Conservation (phyloP, 2,113 vertebrate species). For the Phycodurus eques region DNA sequence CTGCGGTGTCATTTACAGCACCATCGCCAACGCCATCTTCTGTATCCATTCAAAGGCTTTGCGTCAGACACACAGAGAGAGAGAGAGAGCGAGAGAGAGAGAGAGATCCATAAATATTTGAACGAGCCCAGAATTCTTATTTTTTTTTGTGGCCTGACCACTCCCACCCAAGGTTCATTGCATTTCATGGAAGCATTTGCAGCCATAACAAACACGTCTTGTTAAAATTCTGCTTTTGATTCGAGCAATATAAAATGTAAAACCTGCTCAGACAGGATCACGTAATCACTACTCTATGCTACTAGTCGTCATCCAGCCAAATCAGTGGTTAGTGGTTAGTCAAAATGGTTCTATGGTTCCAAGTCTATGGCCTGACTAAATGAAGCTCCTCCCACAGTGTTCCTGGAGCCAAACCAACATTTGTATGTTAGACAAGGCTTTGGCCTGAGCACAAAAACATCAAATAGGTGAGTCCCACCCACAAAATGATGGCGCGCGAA, state of each 20-base stretch:
- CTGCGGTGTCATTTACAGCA: conserved; percentile 74
- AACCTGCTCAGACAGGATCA: background rate
- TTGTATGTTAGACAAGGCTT: too few relatives aligned
- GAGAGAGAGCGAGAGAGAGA: conserved; percentile 23
- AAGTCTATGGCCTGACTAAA: too few relatives aligned
- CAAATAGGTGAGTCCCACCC: too few relatives aligned
- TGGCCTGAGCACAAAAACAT: too few relatives aligned
- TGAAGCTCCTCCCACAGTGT: too few relatives aligned
- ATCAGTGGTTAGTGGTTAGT: too few relatives aligned
- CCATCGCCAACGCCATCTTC: conserved; percentile 54
- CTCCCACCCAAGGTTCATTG: conserved; percentile 8
- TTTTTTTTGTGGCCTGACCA: conserved; percentile 13
- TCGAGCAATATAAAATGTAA: background rate
- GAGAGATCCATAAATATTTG: conserved; percentile 75
- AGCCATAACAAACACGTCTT: background rate
- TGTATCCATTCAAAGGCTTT: conserved; percentile 74
- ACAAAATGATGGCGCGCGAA: too few relatives aligned
- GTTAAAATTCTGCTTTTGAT: background rate
- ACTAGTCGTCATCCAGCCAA: background rate
- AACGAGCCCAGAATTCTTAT: conserved; percentile 60
- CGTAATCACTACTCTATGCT: background rate
- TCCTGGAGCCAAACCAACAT: too few relatives aligned
- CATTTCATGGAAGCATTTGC: conserved; percentile 10
- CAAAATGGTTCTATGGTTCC: too few relatives aligned
- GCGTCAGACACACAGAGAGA: conserved; percentile 31